Conservation (phyloP, 1,140 invertebrate genomes). For the Drosophila pruinosa region DNA sequence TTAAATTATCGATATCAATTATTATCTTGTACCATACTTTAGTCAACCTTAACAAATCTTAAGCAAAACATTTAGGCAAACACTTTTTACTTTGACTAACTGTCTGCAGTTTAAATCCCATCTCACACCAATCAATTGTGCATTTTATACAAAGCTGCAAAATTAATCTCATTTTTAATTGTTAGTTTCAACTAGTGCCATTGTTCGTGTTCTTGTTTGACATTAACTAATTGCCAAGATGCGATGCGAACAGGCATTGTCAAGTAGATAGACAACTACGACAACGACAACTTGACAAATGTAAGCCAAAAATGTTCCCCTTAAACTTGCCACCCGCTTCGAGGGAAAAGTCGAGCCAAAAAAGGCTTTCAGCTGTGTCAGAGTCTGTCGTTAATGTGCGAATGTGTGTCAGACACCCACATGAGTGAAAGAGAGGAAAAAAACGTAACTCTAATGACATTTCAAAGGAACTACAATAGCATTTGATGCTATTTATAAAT, state of each 20-base stretch:
- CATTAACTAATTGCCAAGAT: constrained; percentile 74
- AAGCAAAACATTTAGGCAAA: no score
- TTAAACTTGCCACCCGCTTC: neutral
- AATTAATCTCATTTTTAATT: constrained; percentile 28
- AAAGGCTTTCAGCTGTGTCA: constrained; percentile 29
- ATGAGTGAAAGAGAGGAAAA: neutral
- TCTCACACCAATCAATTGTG: neutral
- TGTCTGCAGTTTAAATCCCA: neutral
- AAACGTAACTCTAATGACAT: constrained; percentile 44
- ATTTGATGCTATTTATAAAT: constrained; percentile 78
- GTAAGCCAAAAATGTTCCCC: constrained; percentile 14
- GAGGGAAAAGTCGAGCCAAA: neutral
- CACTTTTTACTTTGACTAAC: no score
- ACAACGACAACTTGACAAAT: constrained; percentile 56
- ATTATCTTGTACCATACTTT: no score
- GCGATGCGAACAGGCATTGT: constrained; percentile 36
- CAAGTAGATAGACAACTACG: constrained; percentile 25
- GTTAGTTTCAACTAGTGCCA: constrained; percentile 22
- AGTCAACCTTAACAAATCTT: no score
- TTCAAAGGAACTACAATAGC: constrained; percentile 48
- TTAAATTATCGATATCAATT: no score
- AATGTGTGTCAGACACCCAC: constrained; percentile 17
- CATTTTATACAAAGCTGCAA: neutral
- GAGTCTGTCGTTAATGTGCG: constrained; percentile 19
- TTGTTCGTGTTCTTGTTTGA: constrained; percentile 52